Percentiles rank a stretch among this genome's conserved stretches.
phyloP scores from a whole-genome alignment of 1,140 invertebrate species.

The Drosophila ironensis region DNA sequence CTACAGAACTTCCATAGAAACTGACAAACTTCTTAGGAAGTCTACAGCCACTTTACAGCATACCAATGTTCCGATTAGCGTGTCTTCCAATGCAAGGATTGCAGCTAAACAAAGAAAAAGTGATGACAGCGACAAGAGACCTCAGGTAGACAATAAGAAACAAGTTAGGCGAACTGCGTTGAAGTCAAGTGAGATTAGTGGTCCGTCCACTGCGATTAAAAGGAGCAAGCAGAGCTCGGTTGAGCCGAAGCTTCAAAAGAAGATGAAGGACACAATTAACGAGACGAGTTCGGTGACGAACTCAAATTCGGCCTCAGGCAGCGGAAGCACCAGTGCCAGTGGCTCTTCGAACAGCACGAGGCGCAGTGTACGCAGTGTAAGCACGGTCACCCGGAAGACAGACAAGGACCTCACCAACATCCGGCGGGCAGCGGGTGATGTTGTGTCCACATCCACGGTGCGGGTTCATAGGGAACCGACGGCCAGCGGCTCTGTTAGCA shows the following conservation, averaged over 20 bases:
- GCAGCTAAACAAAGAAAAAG: constrained; percentile 60
- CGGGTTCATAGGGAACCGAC: constrained; percentile 61
- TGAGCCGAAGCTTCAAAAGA: constrained; percentile 69
- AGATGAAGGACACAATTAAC: constrained; percentile 71
- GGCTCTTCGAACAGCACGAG: constrained; percentile 70
- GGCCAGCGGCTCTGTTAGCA: constrained; percentile 69
- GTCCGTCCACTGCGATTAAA: background rate
- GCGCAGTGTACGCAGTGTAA: constrained; percentile 63
- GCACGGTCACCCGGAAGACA: constrained; percentile 54
- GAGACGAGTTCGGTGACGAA: constrained; percentile 34
- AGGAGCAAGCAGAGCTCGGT: constrained; percentile 36
- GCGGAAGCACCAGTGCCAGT: constrained; percentile 63
- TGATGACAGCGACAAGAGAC: constrained; percentile 71
- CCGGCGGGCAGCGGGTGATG: constrained; percentile 32
- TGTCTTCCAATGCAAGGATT: constrained; percentile 66
- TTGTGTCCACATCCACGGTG: constrained; percentile 52
- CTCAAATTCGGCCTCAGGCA: constrained; percentile 39
- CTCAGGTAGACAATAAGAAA: constrained; percentile 76
- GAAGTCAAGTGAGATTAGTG: constrained; percentile 31
- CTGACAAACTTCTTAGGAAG: constrained; percentile 58
- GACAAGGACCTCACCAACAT: constrained; percentile 72
- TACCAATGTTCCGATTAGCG: constrained; percentile 72
- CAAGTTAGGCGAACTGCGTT: constrained; percentile 28
- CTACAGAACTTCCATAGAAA: constrained; percentile 74
- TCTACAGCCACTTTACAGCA: constrained; percentile 48